These are phyloP conservation scores for Troides helena DNA, from an alignment of 2,888 invertebrate species.

Conservation along the genomic window DNA sequence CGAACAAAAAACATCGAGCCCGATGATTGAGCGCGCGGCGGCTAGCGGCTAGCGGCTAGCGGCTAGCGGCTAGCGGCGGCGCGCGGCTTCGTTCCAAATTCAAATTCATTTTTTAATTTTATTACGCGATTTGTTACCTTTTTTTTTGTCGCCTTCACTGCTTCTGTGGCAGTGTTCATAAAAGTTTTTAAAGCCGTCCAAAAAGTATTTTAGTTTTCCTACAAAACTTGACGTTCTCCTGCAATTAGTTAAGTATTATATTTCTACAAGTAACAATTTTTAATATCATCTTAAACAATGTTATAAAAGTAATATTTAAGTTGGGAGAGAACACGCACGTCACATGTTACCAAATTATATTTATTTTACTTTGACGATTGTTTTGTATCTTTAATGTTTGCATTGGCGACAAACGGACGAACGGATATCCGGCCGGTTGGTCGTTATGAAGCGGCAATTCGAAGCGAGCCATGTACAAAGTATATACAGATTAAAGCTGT, in stretches of 20 bases:
- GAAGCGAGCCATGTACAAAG: conserved; percentile 39
- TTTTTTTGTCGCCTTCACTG: neutral
- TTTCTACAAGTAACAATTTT: no score
- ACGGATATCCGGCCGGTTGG: conserved; percentile 25
- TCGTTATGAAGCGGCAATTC: conserved; percentile 34
- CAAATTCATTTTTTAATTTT: neutral
- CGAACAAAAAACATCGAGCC: conserved; percentile 36
- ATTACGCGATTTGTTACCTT: neutral
- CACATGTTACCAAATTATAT: no score
- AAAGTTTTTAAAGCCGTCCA: no score
- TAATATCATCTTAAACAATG: no score
- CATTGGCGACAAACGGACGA: conserved; percentile 17
- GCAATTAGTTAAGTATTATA: no score
- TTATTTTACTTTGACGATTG: neutral
- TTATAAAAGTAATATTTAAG: no score
- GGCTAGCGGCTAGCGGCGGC: conserved; percentile 15
- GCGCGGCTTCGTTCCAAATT: neutral
- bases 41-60: conserved; percentile 9
- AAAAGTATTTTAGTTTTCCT: no score
- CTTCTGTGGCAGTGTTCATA: no score
- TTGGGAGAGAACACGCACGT: no score
- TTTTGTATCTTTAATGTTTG: neutral
- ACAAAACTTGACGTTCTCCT: no score
- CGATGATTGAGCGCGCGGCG: conserved; percentile 31
- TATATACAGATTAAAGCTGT: conserved; percentile 56